phyloP scores from a whole-genome alignment of 2,113 vertebrate genomes.

The Gallinago media region DNA sequence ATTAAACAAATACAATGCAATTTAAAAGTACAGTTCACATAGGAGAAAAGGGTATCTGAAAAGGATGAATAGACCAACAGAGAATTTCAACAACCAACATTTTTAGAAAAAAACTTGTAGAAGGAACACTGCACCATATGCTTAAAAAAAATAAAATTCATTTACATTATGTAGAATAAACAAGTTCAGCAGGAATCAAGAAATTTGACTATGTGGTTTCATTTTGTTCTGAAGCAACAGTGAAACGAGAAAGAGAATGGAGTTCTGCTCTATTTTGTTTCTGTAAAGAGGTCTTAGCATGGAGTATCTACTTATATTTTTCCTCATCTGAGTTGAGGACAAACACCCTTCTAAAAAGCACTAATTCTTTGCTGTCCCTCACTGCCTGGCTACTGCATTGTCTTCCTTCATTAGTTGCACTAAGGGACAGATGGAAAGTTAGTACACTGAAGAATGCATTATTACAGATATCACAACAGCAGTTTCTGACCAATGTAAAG shows the following conservation, averaged over 20 bases:
- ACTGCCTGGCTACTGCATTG: neutral
- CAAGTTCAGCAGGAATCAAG: neutral
- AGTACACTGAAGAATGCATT: neutral
- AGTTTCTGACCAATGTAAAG: neutral
- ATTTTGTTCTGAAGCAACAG: neutral
- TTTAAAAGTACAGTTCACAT: neutral
- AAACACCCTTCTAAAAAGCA: neutral
- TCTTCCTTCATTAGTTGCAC: neutral
- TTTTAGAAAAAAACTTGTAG: neutral
- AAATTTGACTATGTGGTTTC: neutral
- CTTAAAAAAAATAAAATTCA: neutral
- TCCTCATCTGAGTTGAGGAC: neutral
- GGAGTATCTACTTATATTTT: neutral
- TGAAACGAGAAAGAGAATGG: neutral
- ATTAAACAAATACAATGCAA: conserved; percentile 63
- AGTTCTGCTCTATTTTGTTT: neutral
- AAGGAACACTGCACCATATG: neutral
- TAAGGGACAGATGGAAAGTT: neutral
- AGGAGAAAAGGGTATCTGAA: neutral
- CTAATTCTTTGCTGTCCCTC: neutral
- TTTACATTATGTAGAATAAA: neutral
- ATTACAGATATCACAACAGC: neutral
- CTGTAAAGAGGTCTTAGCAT: neutral
- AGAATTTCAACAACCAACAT: neutral
- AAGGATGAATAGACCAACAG: neutral